Base-by-base conservation (phyloP, 1,140 invertebrate species). In the Zaprionus capensis region DNA sequence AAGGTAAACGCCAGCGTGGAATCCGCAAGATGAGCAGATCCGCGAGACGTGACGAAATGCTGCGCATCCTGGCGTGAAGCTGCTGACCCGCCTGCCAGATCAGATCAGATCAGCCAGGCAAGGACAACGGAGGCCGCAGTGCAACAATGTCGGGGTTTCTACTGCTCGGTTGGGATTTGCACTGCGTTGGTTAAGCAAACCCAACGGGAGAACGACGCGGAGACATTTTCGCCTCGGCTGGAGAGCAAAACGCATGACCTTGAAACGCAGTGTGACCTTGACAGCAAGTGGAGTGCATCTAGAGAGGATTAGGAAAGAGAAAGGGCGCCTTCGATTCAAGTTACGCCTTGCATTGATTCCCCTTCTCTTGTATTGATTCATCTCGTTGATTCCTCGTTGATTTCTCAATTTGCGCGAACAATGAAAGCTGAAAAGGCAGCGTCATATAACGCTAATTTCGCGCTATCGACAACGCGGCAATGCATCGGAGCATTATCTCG, bases 371-470 rank as follows among this genome's bases (percentile, higher is more conserved):
- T 28, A 28, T 41, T 6, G n/a, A 44, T 44, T 38, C 14, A 14
- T 5, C 36, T 38, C 34, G 38, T 17, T 44, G 15, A 72, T 65
- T 71, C 59, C 68, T 83, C 66, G 53, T 71, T 88, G 74, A 87
- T 87, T 84, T 71, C 74, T 71, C 75, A 44, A 88, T 84, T 88
- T 84, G 57, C 26, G 53, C 0, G 34, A 68, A 87, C 83, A 87
- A 87, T 81, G 81, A 53, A 26, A 14, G n/a, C 36, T 87, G 84
- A 87, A 87, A 81, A 81, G 85, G 75, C 68, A 70, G 78, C 41
- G 57, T 81, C 83, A 87, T 87, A 87, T 87, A 87, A 87, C 83
- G 81, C 83, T 87, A 87, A 87, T 87, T 88, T 87, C 31, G 74
- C 74, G 73, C 83, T 83, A 87, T 87, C 83, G 80, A 83, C 71